These are phyloP conservation scores for Zoanthus sociatus DNA, from an alignment of 92 coral and sea anemone species.

Conservation along the genomic window DNA sequence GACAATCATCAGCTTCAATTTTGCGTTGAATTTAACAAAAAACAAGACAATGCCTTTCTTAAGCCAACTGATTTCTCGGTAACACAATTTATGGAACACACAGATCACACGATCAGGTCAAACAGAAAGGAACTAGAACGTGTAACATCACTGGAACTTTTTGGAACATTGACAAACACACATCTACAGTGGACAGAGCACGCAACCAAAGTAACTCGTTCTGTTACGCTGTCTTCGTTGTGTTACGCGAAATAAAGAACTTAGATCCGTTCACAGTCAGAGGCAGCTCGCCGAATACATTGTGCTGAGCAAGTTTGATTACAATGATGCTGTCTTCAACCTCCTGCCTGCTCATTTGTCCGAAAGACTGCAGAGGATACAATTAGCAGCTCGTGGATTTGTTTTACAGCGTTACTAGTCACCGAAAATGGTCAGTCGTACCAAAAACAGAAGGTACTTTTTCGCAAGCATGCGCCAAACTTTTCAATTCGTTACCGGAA, in stretches of 20 bases:
- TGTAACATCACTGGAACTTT: slow-evolving; percentile 2
- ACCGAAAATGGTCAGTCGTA: no score
- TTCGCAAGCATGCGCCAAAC: background rate
- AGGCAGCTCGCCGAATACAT: slow-evolving; percentile 55
- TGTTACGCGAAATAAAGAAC: slow-evolving; percentile 14
- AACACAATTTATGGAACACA: no score
- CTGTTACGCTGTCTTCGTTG: slow-evolving; percentile 30
- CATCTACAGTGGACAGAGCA: slow-evolving; percentile 43
- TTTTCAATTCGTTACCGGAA: background rate
- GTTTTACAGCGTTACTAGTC: slow-evolving; percentile 55
- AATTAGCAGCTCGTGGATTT: slow-evolving; percentile 56
- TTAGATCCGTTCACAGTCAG: slow-evolving; percentile 34
- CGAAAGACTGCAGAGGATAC: slow-evolving; percentile 45
- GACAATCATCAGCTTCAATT: no score
- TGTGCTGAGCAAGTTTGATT: slow-evolving; percentile 45
- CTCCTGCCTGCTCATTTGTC: slow-evolving; percentile 24
- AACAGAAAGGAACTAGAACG: background rate
- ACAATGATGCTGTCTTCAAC: slow-evolving; percentile 47
- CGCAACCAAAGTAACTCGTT: slow-evolving; percentile 24
- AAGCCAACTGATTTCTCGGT: background rate
- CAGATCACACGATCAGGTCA: background rate
- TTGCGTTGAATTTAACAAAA: no score
- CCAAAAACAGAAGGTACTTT: background rate
- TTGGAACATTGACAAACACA: slow-evolving; percentile 19
- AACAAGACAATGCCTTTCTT: slow-evolving; percentile 14